These are phyloP conservation scores for Onychostoma macrolepis DNA, from an alignment of 2,113 vertebrate species.

Conservation along the genomic window DNA sequence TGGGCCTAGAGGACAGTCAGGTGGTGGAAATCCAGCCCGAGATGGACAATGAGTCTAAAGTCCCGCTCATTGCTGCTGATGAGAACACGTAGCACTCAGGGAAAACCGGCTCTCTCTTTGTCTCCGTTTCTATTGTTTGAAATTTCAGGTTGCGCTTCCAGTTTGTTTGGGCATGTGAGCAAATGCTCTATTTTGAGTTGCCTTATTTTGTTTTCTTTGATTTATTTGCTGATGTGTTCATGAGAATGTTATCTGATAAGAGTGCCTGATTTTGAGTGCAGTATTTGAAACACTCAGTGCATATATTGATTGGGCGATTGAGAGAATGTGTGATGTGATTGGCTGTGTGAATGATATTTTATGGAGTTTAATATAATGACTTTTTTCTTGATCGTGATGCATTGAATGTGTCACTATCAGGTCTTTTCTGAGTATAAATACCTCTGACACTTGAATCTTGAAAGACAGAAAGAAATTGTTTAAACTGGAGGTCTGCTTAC, in stretches of 20 bases:
- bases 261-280: neutral
- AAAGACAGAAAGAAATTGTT: neutral
- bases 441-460: conserved; percentile 5
- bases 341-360: neutral
- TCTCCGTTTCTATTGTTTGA: neutral
- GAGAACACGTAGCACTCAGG: conserved; percentile 62
- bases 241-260: neutral
- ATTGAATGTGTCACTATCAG: neutral
- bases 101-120: neutral
- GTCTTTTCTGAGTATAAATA: neutral
- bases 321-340: neutral
- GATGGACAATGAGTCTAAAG: conserved; percentile 62
- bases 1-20: neutral
- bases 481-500: neutral
- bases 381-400: neutral
- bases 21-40: conserved; percentile 63
- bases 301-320: neutral
- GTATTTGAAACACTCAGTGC: neutral
- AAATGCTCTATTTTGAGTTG: neutral
- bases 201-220: neutral
- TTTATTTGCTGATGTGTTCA: neutral
- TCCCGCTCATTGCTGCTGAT: conserved; percentile 50
- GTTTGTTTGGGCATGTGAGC: neutral
- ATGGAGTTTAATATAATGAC: neutral
- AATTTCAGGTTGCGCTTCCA: neutral